Conservation (phyloP, 2,888 invertebrate genomes). For the Caenorhabditis angaria region DNA sequence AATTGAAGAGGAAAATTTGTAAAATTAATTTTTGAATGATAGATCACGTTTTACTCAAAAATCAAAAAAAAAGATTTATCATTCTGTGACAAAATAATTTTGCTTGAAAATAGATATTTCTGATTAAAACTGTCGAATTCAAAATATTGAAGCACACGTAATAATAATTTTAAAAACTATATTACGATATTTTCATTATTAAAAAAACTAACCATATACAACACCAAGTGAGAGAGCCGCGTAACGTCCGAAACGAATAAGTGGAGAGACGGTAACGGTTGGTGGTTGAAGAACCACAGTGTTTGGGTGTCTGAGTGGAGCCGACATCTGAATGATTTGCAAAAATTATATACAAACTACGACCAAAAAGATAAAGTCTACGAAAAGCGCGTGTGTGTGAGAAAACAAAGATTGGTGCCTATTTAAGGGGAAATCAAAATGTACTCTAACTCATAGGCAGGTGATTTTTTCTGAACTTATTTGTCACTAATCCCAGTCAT, state of each 20-base stretch:
- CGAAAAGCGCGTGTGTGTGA: not conserved
- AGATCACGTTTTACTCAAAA: no score
- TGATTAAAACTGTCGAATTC: no score
- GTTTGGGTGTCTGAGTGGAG: constrained; percentile 63
- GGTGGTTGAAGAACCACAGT: constrained; percentile 67
- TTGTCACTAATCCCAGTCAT: no score
- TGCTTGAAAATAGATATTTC: no score
- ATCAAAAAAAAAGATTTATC: no score
- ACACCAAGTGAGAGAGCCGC: constrained; percentile 69
- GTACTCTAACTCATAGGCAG: not conserved
- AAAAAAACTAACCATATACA: constrained; percentile 57
- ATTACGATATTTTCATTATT: no score
- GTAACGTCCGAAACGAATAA: constrained; percentile 68
- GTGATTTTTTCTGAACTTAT: no score
- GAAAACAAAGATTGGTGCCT: not conserved
- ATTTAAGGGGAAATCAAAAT: not conserved
- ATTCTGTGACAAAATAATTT: no score
- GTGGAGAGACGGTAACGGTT: constrained; percentile 68
- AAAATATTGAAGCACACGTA: no score
- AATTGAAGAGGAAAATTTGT: no score
- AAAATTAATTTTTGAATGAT: no score
- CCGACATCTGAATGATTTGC: constrained; percentile 47
- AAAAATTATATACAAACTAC: not conserved
- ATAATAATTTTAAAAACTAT: no score
- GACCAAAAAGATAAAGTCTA: not conserved